A percentile compares a stretch with the other conserved stretches of the same genome.
These are phyloP conservation scores for Diploptera punctata DNA, from an alignment of 2,888 invertebrate genomes.

Conservation along the genomic window DNA sequence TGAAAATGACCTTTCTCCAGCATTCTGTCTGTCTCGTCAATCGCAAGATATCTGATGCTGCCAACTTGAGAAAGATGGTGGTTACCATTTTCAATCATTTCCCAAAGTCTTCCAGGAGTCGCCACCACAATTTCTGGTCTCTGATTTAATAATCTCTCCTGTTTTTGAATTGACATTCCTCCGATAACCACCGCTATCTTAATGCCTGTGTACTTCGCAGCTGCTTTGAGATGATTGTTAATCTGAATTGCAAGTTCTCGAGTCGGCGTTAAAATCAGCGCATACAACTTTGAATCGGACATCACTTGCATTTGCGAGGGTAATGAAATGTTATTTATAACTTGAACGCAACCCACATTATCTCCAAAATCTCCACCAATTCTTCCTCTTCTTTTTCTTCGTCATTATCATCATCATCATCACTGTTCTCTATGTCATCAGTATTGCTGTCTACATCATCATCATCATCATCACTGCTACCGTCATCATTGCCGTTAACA, in stretches of 20 bases:
- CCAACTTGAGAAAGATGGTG: constrained; percentile 75
- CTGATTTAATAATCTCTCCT: constrained; percentile 81
- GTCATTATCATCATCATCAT: constrained; percentile 51
- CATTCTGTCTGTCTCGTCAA: constrained; percentile 99
- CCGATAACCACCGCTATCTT: constrained; percentile 87
- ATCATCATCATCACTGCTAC: constrained; percentile 56
- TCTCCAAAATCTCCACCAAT: constrained; percentile 50
- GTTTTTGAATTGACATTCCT: constrained; percentile 93
- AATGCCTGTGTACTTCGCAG: constrained; percentile 81
- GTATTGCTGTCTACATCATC: not conserved
- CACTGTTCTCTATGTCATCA: not conserved
- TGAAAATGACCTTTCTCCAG: constrained; percentile 95
- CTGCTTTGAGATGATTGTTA: constrained; percentile 79
- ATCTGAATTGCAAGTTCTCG: constrained; percentile 96
- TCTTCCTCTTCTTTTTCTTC: constrained; percentile 51
- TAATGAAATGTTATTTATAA: constrained; percentile 58
- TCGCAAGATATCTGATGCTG: constrained; percentile 82
- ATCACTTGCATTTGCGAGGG: constrained; percentile 48
- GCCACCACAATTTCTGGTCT: constrained; percentile 93
- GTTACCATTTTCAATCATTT: constrained; percentile 82
- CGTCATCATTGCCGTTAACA: constrained; percentile 42
- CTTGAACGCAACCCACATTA: constrained; percentile 67
- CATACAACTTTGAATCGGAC: constrained; percentile 69
- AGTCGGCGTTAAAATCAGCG: constrained; percentile 93
- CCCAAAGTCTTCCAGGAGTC: constrained; percentile 97